phyloP scores from a whole-genome alignment of 2,797 vertebrate genomes.

The Chelon auratus region DNA sequence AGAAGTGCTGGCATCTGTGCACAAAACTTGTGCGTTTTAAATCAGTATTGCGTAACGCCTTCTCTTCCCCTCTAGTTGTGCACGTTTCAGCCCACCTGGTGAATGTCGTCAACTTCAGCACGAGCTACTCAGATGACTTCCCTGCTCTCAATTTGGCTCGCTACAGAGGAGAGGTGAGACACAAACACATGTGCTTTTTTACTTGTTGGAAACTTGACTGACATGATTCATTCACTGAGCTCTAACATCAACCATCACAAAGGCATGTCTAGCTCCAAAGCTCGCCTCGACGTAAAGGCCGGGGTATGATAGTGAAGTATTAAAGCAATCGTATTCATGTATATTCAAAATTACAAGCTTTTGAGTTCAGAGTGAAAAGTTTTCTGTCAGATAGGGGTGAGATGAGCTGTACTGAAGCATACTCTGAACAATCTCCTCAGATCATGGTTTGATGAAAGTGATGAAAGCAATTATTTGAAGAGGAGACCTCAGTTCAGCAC shows the following conservation, averaged over 20 bases:
- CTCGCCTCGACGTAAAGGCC: background rate
- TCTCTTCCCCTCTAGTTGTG: slow-evolving; percentile 76
- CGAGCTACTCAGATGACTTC: slow-evolving; percentile 90
- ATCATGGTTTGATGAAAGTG: background rate
- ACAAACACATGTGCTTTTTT: background rate
- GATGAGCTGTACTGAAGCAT: background rate
- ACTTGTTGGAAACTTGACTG: background rate
- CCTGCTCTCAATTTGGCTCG: slow-evolving; percentile 90
- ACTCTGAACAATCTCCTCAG: background rate
- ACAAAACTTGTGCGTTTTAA: slow-evolving; percentile 2
- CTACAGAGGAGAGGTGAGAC: slow-evolving; percentile 92
- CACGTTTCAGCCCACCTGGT: slow-evolving; percentile 93
- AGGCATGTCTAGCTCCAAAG: background rate
- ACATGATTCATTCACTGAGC: background rate
- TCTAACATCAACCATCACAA: background rate
- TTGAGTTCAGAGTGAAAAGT: too few species aligned
- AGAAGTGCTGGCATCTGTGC: slow-evolving; percentile 1
- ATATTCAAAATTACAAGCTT: background rate
- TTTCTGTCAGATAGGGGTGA: background rate
- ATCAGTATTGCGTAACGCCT: slow-evolving; percentile 22
- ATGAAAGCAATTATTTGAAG: too few species aligned
- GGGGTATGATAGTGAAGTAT: background rate
- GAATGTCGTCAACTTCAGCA: slow-evolving; percentile 92
- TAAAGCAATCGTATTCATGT: background rate
- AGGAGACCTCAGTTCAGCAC: background rate